phyloP scores from a whole-genome alignment of 2,888 invertebrate genomes.

The Ceriagrion tenellum region DNA sequence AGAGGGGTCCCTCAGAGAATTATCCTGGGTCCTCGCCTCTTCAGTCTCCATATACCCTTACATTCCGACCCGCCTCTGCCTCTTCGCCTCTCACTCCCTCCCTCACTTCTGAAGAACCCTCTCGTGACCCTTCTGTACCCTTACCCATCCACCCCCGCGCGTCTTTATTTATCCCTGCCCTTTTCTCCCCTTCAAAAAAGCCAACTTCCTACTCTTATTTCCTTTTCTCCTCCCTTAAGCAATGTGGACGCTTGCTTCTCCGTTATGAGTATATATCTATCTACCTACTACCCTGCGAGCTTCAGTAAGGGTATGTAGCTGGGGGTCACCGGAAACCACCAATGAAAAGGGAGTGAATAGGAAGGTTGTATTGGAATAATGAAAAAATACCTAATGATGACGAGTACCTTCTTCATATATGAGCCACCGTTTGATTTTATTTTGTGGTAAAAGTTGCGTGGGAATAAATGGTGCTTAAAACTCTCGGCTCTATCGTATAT shows the following conservation, averaged over 20 bases:
- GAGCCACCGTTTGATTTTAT: too few relatives aligned
- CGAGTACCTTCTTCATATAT: too few relatives aligned
- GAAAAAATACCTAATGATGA: too few relatives aligned
- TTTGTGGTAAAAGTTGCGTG: too few relatives aligned
- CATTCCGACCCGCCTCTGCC: not conserved
- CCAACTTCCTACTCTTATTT: not conserved
- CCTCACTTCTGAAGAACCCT: not conserved
- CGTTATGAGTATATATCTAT: not conserved
- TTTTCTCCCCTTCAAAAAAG: not conserved
- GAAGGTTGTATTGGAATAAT: too few relatives aligned
- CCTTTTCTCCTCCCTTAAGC: not conserved
- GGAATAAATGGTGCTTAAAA: too few relatives aligned
- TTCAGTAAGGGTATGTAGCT: too few relatives aligned
- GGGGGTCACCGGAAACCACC: too few relatives aligned
- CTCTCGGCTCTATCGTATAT: too few relatives aligned
- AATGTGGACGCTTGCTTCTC: not conserved
- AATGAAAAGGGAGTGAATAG: too few relatives aligned
- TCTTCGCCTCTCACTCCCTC: not conserved
- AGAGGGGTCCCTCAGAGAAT: not conserved
- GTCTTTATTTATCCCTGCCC: not conserved
- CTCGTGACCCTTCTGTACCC: not conserved
- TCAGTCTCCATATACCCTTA: slow-evolving; percentile 21
- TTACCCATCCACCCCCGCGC: not conserved
- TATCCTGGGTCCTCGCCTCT: not conserved
- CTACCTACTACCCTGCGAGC: not conserved